These are phyloP conservation scores for Clanis bilineata DNA, from an alignment of 2,888 invertebrate species.

Conservation along the genomic window DNA sequence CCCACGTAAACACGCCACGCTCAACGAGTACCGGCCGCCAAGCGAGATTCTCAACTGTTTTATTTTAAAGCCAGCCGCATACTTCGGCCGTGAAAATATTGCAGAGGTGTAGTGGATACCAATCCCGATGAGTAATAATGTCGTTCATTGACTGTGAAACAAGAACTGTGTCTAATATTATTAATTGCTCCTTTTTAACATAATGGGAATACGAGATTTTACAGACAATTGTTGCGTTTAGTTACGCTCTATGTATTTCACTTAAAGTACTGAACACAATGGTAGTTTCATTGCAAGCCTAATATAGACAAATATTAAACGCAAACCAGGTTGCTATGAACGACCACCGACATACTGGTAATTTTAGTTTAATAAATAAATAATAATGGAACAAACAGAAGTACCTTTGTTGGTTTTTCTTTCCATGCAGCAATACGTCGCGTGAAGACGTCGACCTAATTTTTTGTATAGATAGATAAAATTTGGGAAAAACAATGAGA, in stretches of 20 bases:
- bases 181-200: conserved; percentile 39
- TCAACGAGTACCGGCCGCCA: conserved; percentile 59
- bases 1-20: conserved; percentile 52
- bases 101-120: conserved; percentile 57
- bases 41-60: conserved; percentile 74
- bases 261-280: not conserved
- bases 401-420: too few relatives aligned
- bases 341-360: not conserved
- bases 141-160: conserved; percentile 62
- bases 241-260: not conserved
- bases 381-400: too few relatives aligned
- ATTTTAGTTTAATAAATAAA: too few relatives aligned
- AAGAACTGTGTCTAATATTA: conserved; percentile 36
- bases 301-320: not conserved
- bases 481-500: too few relatives aligned
- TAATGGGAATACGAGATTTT: conserved; percentile 36
- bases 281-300: not conserved
- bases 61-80: conserved; percentile 69
- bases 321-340: not conserved
- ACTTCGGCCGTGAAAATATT: conserved; percentile 71
- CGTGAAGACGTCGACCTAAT: too few relatives aligned
- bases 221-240: conserved; percentile 16
- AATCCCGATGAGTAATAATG: conserved; percentile 57
- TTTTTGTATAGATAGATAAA: too few relatives aligned
- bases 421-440: too few relatives aligned